Percentiles rank a stretch among this genome's conserved stretches.
Evolutionary conservation across 2,888 invertebrate genomes (phyloP).

Genomic region (Bombyx huttoni): DNA sequence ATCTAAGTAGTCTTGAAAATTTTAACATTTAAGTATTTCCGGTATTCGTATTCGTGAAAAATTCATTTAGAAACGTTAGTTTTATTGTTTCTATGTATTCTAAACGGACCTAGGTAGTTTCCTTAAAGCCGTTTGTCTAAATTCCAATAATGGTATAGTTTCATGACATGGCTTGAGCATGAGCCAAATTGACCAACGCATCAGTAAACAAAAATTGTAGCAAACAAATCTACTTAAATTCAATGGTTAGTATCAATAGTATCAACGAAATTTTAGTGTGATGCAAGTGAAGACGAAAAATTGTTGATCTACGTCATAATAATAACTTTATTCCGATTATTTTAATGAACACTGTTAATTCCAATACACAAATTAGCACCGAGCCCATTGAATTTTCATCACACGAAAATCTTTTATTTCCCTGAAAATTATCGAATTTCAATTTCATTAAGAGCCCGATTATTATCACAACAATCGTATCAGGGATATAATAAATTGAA

Average conservation of each 20-base stretch:
- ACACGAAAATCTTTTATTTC: constrained; percentile 27
- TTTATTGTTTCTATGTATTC: neutral
- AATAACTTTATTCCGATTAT: no score
- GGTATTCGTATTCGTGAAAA: neutral
- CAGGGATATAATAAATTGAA: constrained; percentile 61
- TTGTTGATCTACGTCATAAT: no score
- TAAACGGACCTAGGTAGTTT: constrained; percentile 4
- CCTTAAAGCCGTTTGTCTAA: constrained; percentile 9
- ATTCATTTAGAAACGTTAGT: neutral
- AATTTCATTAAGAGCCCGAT: constrained; percentile 61
- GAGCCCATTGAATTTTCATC: constrained; percentile 15
- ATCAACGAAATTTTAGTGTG: neutral
- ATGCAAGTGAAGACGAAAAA: no score
- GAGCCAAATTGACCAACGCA: constrained; percentile 27
- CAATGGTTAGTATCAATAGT: neutral
- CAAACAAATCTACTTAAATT: neutral
- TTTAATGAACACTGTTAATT: neutral
- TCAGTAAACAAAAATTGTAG: constrained; percentile 4
- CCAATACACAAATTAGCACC: constrained; percentile 15
- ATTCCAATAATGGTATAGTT: constrained; percentile 17
- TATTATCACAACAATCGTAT: constrained; percentile 56
- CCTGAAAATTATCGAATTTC: constrained; percentile 38
- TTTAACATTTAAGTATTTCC: neutral
- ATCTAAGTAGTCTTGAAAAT: neutral
- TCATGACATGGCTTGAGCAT: constrained; percentile 20